Percentiles rank a stretch among this genome's conserved stretches.
Conservation (phyloP, 2,888 invertebrate species). For the Drosophila falleni region DNA sequence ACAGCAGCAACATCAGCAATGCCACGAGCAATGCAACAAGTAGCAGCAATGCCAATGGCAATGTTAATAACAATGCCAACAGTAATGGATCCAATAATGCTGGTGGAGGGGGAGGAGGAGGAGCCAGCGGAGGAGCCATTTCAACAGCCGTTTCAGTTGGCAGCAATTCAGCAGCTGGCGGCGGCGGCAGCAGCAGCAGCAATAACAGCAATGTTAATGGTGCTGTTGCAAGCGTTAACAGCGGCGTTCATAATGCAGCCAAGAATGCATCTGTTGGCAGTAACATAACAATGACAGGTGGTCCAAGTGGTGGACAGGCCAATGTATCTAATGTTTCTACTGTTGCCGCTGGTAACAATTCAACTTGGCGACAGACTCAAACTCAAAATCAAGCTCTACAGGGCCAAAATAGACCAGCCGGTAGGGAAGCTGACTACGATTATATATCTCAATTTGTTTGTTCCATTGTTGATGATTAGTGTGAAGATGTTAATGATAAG, state of each 20-base stretch:
- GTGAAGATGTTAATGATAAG: constrained; percentile 78
- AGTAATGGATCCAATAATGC: constrained; percentile 16
- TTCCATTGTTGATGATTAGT: constrained; percentile 85
- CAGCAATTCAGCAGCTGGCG: constrained; percentile 42
- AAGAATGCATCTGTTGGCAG: constrained; percentile 64
- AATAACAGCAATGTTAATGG: constrained; percentile 44
- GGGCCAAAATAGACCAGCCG: constrained; percentile 83
- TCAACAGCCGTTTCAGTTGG: constrained; percentile 15
- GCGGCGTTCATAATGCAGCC: constrained; percentile 22
- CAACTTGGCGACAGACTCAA: constrained; percentile 65
- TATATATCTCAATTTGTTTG: constrained; percentile 85
- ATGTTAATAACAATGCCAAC: constrained; percentile 3
- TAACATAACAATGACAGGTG: constrained; percentile 44
- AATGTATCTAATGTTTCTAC: constrained; percentile 41
- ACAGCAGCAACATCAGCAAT: constrained; percentile 15
- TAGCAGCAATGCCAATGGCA: constrained; percentile 13
- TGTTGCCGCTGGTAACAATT: constrained; percentile 52
- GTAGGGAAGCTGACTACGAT: constrained; percentile 84
- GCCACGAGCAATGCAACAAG: constrained; percentile 35
- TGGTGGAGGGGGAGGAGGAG: not conserved
- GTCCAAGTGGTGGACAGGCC: constrained; percentile 22
- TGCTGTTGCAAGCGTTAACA: constrained; percentile 19
- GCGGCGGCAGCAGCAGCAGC: constrained; percentile 18
- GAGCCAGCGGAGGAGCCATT: constrained; percentile 20
- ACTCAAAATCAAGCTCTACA: constrained; percentile 82